These are phyloP conservation scores for Oryctes rhinoceros DNA, from an alignment of 1,140 invertebrate species.

Conservation along the genomic window DNA sequence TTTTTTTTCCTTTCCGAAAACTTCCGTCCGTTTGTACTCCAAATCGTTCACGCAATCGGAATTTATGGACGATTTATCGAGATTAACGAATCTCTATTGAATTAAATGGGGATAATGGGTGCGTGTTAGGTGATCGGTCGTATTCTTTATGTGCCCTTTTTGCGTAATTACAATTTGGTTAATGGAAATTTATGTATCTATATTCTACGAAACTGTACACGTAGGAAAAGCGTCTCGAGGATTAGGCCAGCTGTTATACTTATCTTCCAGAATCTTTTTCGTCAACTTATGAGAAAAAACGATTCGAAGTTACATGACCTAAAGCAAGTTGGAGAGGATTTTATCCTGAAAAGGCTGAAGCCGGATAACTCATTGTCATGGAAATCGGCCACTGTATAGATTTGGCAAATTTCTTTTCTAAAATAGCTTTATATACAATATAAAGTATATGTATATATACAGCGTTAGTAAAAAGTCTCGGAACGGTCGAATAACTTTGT, in stretches of 20 bases:
- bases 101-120: not conserved
- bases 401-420: too few species aligned
- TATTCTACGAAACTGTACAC: not conserved
- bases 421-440: too few species aligned
- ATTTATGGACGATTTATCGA: slow-evolving; percentile 22
- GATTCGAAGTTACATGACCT: too few species aligned
- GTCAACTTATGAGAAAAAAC: too few species aligned
- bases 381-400: too few species aligned
- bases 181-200: not conserved
- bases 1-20: slow-evolving; percentile 1
- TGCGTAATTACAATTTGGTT: not conserved
- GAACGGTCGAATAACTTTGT: too few species aligned
- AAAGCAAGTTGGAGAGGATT: too few species aligned
- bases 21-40: not conserved
- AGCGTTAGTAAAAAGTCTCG: too few species aligned
- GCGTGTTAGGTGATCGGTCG: not conserved
- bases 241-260: not conserved
- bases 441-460: too few species aligned
- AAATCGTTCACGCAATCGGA: not conserved
- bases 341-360: too few species aligned
- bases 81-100: slow-evolving; percentile 11
- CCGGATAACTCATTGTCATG: too few species aligned
- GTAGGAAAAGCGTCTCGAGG: not conserved
- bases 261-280: not conserved
- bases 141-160: not conserved